Base-by-base conservation (phyloP, 2,888 invertebrate species). In the Margaritifera margaritifera region DNA sequence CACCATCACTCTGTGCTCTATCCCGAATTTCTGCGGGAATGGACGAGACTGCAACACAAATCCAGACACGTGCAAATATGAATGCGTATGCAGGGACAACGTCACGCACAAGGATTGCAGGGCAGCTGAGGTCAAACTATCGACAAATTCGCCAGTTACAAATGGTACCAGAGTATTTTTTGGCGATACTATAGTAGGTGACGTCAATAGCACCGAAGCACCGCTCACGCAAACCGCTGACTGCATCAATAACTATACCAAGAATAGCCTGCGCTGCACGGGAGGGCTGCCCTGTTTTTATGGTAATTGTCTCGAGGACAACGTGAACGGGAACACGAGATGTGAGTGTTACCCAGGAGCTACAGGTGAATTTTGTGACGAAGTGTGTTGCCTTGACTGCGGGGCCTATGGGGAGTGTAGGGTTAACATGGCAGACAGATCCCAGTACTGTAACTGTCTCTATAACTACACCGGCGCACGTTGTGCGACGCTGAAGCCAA, bases 371-470 rank as follows among this genome's bases (percentile, higher is more conserved):
- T 18, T 59, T 54, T 75, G 75, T 57, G 25, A 66, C 6, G n/a
- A 62, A n/a, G 57, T 52, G 53, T 75, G 75, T 25, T 75, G 75
- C 60, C 62, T 60, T 19, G 58, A 66, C 11, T 75, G 75, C 67
- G 64, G 65, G 18, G 64, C 70, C 11, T 50, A 68, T n/a, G 75
- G 75, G 6, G 42, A 53, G 15, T 75, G 75, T 55, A 51, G 25
- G n/a, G 19, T 61, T 24, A 51, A 62, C 18, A 52, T 50, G 0
- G 66, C 62, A 50, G 58, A 55, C n/a, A 25, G 53, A 1, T 15
- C 2, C 5, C 60, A 58, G 25, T 53, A 57, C 11, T 68, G 68
- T 55, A 61, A 64, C 56, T 68, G 68, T 51, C 18, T n/a, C 11
- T 0, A 11, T 1, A 59, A 59, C 50, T 68, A 55, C 25, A 68